Evolutionary conservation across 2,113 vertebrate species (phyloP).

Genomic region (Podarcis cretensis): DNA sequence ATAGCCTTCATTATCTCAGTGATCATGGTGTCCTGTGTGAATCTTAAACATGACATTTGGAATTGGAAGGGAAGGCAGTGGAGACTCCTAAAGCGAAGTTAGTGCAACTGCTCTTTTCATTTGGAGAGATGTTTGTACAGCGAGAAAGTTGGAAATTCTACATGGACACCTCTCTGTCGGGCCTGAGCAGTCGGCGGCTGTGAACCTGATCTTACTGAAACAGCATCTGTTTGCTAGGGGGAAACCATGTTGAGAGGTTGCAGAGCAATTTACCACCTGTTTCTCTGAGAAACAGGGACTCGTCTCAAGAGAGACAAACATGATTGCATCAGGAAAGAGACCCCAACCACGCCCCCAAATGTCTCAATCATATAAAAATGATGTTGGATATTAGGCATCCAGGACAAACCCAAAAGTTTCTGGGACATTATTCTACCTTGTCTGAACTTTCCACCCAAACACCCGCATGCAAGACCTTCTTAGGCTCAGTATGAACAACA

Average conservation of each 20-base stretch:
- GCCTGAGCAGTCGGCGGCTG: no score
- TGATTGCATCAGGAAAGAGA: no score
- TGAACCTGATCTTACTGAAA: neutral
- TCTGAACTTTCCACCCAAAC: neutral
- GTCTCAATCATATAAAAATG: no score
- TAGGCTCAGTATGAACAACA: neutral
- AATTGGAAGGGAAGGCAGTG: neutral
- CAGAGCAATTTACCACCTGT: neutral
- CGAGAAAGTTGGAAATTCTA: neutral
- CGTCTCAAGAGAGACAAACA: no score
- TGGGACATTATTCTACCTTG: neutral
- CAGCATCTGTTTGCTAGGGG: neutral
- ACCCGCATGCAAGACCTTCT: neutral
- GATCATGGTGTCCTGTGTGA: neutral
- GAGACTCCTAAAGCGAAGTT: neutral
- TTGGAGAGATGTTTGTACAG: neutral
- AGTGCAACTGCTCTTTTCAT: no score
- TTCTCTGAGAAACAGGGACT: neutral
- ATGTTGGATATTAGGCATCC: no score
- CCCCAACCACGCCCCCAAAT: no score
- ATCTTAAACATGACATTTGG: slow-evolving; percentile 17
- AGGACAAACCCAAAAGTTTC: no score
- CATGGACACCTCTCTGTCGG: neutral
- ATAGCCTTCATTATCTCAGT: slow-evolving; percentile 18
- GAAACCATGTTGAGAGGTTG: neutral